Evolutionary conservation across 2,113 vertebrate species (phyloP), one percentile per base, ranked within the genome.

Genomic region (Boleophthalmus pectinirostris): DNA sequence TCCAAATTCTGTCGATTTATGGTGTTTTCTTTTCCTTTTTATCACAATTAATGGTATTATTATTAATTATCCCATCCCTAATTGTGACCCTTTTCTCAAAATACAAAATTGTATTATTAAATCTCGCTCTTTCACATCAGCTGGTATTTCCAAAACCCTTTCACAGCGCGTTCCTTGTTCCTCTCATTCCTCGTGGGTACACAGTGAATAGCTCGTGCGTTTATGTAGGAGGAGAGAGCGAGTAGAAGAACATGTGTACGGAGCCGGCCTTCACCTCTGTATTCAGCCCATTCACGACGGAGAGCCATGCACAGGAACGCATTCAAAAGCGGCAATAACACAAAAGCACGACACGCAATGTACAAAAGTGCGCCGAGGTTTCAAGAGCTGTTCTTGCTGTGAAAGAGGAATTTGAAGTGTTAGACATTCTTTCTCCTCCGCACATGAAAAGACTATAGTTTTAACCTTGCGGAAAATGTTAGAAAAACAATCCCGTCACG

Each of bases 221-320:
- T n/a, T 24, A 5, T 4, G 51, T 21, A 38, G 61, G 61, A 64
- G 33, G 61, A 66, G 43, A 33, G 56, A 10, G 57, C 4, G 74
- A 74, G 11, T 24, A 47, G 1, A 24, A 1, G 3, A 38, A 71
- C 74, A 66, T 47, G 69, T 57, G 29, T 65, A 24, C 46, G 57
- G 67, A 75, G 49, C 75, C 15, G 65, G 79, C 63, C 78, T 82
- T 73, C 46, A 29, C 51, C 57, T 24, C 29, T 75, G 33, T 5
- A 38, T 71, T 75, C 63, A 33, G 57, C 49, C 73, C 25, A 56
- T 33, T 61, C 14, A 66, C 18, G 54, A 29, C 57, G 29, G 38
- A 12, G 1, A 4, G 21, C n/a, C 45, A 14, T 6, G n/a, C 35
- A 63, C 5, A 63, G 14, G 25, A 61, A 25, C 1, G 0, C 23